Evolutionary conservation across 2,888 invertebrate species (phyloP), one percentile per base, ranked within the genome.

Genomic region (Hirtodrosophila trivittata): DNA sequence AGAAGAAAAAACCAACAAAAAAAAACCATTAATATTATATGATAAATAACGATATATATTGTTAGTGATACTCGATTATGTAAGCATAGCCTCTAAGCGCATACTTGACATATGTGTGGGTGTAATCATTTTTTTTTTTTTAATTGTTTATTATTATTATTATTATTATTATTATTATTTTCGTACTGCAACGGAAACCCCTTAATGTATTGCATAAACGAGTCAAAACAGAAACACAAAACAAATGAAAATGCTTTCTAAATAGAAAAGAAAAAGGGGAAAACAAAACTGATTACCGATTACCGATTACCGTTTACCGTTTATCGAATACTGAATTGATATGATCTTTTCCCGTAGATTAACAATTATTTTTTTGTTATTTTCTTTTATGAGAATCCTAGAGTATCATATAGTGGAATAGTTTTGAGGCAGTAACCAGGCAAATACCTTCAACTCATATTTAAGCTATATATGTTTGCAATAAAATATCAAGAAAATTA

Each of bases 381-480:
- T 63, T 57, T 62, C 57, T 46, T 46, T 54, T 46, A 63, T 10
- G 47, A 56, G 52, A 63, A 77, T 65, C 60, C 67, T 81, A 81
- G 63, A 71, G 82, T 80, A 85, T 75, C 45, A 66, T 59, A 69
- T 80, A 82, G 78, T 65, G 68, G 73, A 69, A 69, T 85, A 78
- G 85, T 82, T 78, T 69, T 73, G 73, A 72, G 67, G 59, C 77
- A 84, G 68, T 78, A 71, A 84, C 75, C 78, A 78, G 85, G 82
- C 77, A 81, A 84, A 84, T 81, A 81, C 75, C 80, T 85, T 78
- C 66, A 80, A 75, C 78, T 85, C 80, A 85, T 80, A 84, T 68
- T 77, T 80, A 85, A 80, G 78, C 78, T 77, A 78, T 82, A 82
- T 75, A 82, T 80, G 83, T 86, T 86, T 80, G 76, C 86, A 80